A percentile compares a stretch with the other conserved stretches of the same genome.
Conservation (phyloP, 1,140 invertebrate genomes). For the Drosophila athabasca region DNA sequence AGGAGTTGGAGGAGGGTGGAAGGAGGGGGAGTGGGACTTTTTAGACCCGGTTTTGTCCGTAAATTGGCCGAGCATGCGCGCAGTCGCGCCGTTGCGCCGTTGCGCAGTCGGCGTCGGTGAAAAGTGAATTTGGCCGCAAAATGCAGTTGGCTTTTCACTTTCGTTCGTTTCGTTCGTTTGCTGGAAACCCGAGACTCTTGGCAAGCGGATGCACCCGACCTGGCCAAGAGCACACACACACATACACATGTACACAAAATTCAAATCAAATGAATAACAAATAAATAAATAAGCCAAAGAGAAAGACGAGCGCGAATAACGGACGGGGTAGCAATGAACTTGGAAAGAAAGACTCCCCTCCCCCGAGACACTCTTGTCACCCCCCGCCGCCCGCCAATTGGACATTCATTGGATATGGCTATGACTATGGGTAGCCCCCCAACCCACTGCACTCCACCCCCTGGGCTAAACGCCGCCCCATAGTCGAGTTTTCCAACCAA, state of each 20-base stretch:
- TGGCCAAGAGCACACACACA: slow-evolving; percentile 38
- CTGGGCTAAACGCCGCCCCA: not conserved
- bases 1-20: too few relatives aligned
- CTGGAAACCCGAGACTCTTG: slow-evolving; percentile 78
- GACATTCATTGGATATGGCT: too few relatives aligned
- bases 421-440: not conserved
- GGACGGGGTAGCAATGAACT: slow-evolving; percentile 66
- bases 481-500: slow-evolving; percentile 61
- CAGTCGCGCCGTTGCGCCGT: too few relatives aligned
- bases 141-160: slow-evolving; percentile 78
- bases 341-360: slow-evolving; percentile 21
- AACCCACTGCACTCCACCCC: not conserved
- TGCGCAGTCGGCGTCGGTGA: slow-evolving; percentile 39
- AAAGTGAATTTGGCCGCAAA: slow-evolving; percentile 64
- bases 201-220: slow-evolving; percentile 75
- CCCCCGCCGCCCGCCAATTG: not conserved
- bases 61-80: slow-evolving; percentile 71
- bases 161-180: slow-evolving; percentile 78
- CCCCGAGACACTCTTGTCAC: slow-evolving; percentile 18
- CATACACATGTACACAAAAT: slow-evolving; percentile 29
- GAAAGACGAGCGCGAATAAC: not conserved
- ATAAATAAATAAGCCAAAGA: slow-evolving; percentile 19
- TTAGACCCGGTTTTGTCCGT: slow-evolving; percentile 44
- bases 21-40: too few relatives aligned
- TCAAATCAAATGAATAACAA: slow-evolving; percentile 15